Evolutionary conservation across 2,888 invertebrate species (phyloP).

Genomic region (Lapara coniferarum): DNA sequence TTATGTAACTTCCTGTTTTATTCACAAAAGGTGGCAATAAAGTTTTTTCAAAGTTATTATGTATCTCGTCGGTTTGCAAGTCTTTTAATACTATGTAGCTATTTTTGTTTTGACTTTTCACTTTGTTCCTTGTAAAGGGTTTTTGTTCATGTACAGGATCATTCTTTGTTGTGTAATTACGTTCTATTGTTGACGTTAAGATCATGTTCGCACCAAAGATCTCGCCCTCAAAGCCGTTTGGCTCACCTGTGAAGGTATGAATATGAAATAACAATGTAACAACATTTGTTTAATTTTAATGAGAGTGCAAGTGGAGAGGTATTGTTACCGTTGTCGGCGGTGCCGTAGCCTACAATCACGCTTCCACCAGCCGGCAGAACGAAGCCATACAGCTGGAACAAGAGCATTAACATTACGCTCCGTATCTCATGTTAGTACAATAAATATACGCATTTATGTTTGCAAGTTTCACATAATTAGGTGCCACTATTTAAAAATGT

Average conservation of each 20-base stretch:
- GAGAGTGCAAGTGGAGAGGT: neutral
- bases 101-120: slow-evolving; percentile 48
- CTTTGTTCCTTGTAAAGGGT: slow-evolving; percentile 57
- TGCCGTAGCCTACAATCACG: slow-evolving; percentile 88
- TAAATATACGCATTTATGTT: slow-evolving; percentile 19
- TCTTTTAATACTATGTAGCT: slow-evolving; percentile 65
- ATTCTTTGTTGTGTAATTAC: slow-evolving; percentile 59
- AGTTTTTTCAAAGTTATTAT: slow-evolving; percentile 54
- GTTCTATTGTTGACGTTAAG: slow-evolving; percentile 81
- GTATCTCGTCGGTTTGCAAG: slow-evolving; percentile 57
- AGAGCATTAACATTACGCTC: slow-evolving; percentile 9
- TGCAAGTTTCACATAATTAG: slow-evolving; percentile 23
- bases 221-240: slow-evolving; percentile 87
- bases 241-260: slow-evolving; percentile 65
- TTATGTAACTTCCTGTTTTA: slow-evolving; percentile 48
- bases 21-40: slow-evolving; percentile 37
- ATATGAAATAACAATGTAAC: slow-evolving; percentile 25
- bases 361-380: slow-evolving; percentile 85
- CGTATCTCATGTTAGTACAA: slow-evolving; percentile 14
- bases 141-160: slow-evolving; percentile 60
- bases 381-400: slow-evolving; percentile 81
- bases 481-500: slow-evolving; percentile 35
- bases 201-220: slow-evolving; percentile 87
- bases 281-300: slow-evolving; percentile 1
- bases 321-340: slow-evolving; percentile 84